Base-by-base conservation (phyloP, 1,140 invertebrate genomes). In the Hydropsyche tenuis region DNA sequence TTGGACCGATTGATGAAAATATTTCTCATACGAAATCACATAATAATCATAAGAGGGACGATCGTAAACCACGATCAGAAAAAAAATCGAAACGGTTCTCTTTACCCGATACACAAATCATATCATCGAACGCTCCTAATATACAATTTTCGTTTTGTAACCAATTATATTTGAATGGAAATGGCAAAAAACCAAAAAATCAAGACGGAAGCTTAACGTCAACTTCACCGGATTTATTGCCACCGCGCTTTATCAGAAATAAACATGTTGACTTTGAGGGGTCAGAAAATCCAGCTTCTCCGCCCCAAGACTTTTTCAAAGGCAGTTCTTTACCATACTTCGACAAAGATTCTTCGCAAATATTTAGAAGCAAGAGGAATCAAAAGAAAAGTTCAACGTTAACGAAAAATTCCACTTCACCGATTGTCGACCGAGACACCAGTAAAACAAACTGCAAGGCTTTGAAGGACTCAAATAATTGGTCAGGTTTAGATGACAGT, bases 71-170 rank as follows among this genome's bases (percentile, higher is more conserved):
- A 25, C 56, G 56, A 69, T 69, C 73, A 0, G 64, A 72, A 20
- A 48, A 63, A 25, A 75, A 84, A 62, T 56, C 72, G 4, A 75
- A 75, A 62, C 64, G 74, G 48, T 12, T 43, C 27, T 78, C 77
- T 0, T 56, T 78, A 12, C 73, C 73, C 14, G 60, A 74, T n/a
- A 27, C 30, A 25, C 20, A 22, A 18, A 66, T n/a, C n/a, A 56
- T 14, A 23, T 66, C 22, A 48, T 51, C 27, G 79, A 81, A 66
- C 75, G 76, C 81, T 1, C 85, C 85, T 5, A 84, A 84, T 65
- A 83, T 86, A 78, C 83, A 85, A 68, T 85, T 86, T 75, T 79
- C 84, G 1, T 85, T 85, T 70, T 81, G 83, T 78, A 85, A 85
- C 62, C 83, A 85, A 77, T 82, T 86, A 9, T 85, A 84, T 62